Conservation (phyloP, 2,888 invertebrate genomes). For the Nowickia ferox region DNA sequence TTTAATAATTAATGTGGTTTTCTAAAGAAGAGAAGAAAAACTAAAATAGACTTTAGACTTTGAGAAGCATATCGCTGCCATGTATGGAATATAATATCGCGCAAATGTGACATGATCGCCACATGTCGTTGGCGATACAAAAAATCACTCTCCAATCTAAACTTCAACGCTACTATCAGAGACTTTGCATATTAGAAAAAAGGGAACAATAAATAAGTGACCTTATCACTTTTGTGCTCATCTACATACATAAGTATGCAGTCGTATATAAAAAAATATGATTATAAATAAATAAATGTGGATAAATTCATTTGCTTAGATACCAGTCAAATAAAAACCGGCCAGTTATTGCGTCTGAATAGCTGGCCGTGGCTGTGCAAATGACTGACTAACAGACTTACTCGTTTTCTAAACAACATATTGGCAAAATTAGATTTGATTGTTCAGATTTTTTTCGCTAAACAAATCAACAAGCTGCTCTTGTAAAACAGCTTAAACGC, state of each 20-base stretch:
- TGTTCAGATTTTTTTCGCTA: slow-evolving; percentile 19
- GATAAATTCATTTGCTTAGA: slow-evolving; percentile 14
- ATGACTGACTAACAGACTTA: slow-evolving; percentile 14
- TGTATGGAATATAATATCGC: no score
- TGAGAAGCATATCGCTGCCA: no score
- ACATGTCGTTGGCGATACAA: no score
- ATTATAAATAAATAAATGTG: slow-evolving; percentile 2
- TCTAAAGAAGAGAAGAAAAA: no score
- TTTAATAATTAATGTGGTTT: no score
- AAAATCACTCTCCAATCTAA: no score
- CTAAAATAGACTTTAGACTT: no score
- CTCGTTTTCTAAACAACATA: slow-evolving; percentile 29
- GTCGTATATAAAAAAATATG: background rate
- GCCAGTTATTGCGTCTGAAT: slow-evolving; percentile 34
- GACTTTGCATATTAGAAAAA: no score
- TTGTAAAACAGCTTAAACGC: slow-evolving; percentile 37
- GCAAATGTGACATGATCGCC: no score
- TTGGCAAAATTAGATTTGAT: slow-evolving; percentile 30
- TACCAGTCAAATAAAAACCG: slow-evolving; percentile 49
- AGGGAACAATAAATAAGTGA: background rate
- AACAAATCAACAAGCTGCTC: slow-evolving; percentile 11
- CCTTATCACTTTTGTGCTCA: background rate
- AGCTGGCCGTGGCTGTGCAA: background rate
- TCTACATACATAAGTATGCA: background rate
- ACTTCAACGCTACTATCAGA: no score